Conservation (phyloP, 2,888 invertebrate genomes). For the Cheiracanthium punctorium region DNA sequence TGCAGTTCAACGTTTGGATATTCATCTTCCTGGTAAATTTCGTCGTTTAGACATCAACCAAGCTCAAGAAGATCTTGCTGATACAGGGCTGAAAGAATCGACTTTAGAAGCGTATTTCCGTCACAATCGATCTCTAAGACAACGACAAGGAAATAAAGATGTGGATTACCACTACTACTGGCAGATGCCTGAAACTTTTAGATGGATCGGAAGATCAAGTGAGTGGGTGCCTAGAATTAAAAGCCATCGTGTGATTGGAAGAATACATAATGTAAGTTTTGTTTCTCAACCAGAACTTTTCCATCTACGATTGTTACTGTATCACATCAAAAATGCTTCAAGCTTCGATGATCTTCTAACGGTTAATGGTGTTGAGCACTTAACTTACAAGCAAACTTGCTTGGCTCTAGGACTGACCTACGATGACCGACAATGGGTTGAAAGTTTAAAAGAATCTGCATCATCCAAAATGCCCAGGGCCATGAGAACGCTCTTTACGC, state of each 20-base stretch:
- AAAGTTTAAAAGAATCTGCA: background rate
- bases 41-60: background rate
- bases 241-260: background rate
- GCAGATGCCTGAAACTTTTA: background rate
- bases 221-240: background rate
- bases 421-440: background rate
- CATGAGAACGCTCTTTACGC: background rate
- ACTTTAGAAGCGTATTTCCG: constrained; percentile 7
- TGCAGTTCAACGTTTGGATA: background rate
- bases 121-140: background rate
- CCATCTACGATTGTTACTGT: background rate
- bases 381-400: constrained; percentile 5
- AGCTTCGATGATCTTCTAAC: background rate
- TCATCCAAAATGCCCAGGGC: constrained; percentile 3
- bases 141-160: background rate
- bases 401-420: background rate
- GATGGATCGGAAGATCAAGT: constrained; percentile 6
- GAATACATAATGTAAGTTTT: background rate
- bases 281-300: background rate
- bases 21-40: background rate
- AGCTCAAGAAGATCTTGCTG: background rate
- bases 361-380: background rate
- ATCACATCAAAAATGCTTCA: constrained; percentile 1
- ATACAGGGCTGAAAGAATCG: background rate
- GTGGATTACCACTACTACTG: background rate